Conservation (phyloP, 2,888 invertebrate genomes). For the Monopis laevigella region DNA sequence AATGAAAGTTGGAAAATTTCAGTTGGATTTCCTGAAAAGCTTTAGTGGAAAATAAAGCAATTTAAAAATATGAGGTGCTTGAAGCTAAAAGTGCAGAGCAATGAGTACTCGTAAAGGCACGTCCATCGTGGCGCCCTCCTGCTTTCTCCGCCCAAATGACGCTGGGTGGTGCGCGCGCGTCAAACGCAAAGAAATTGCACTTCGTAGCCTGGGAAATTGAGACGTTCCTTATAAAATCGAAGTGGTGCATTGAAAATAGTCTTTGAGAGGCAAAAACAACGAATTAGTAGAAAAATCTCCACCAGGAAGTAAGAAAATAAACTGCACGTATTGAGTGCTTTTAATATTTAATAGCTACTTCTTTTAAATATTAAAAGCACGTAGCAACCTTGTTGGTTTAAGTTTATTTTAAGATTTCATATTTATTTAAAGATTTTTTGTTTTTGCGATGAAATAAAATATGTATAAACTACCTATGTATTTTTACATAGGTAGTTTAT, state of each 20-base stretch:
- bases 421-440: no score
- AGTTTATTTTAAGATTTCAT: no score
- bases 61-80: slow-evolving; percentile 12
- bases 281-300: neutral
- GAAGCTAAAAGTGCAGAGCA: slow-evolving; percentile 12
- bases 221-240: slow-evolving; percentile 42
- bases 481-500: no score
- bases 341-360: no score
- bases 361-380: no score
- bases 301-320: no score
- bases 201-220: slow-evolving; percentile 47
- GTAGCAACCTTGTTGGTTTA: no score
- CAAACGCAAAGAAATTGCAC: slow-evolving; percentile 56
- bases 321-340: no score
- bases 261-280: neutral
- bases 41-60: slow-evolving; percentile 10
- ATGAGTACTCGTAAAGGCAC: slow-evolving; percentile 10
- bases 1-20: no score
- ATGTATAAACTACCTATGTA: no score
- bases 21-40: neutral
- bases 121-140: slow-evolving; percentile 1
- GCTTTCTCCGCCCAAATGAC: slow-evolving; percentile 2
- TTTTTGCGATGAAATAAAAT: no score
- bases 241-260: slow-evolving; percentile 18
- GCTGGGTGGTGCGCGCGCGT: slow-evolving; percentile 20